Percentiles rank a stretch among this genome's conserved stretches.
These are phyloP conservation scores for Romanogobio albipinnatus DNA, from an alignment of 2,113 vertebrate genomes.

Conservation along the genomic window DNA sequence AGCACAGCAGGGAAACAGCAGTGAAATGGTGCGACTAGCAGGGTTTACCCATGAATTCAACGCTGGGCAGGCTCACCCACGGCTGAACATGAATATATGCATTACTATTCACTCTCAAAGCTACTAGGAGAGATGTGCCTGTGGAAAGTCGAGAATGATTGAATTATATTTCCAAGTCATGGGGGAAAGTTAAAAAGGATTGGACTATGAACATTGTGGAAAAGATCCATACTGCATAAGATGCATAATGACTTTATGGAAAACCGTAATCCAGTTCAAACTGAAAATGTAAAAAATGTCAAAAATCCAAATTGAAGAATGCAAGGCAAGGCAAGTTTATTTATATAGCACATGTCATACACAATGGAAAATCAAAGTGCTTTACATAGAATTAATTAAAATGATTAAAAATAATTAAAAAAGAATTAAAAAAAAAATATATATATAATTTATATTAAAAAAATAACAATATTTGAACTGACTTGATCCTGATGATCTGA, in stretches of 20 bases:
- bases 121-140: background rate
- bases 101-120: constrained; percentile 18
- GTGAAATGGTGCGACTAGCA: constrained; percentile 15
- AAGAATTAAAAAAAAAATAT: no score
- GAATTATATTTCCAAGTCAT: background rate
- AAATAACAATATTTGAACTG: no score
- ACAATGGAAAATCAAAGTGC: no score
- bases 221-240: background rate
- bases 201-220: background rate
- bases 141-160: background rate
- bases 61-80: constrained; percentile 14
- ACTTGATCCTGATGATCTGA: no score
- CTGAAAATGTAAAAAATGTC: no score
- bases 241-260: background rate
- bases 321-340: no score
- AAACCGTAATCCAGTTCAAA: no score
- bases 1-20: constrained; percentile 15
- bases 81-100: constrained; percentile 35
- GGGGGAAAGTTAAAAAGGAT: background rate
- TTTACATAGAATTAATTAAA: no score
- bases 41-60: constrained; percentile 34
- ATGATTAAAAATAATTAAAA: no score
- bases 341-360: no score
- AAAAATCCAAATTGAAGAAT: no score
- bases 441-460: no score